Evolutionary conservation across 2,888 invertebrate species (phyloP).

Genomic region (Dasypolia templi): DNA sequence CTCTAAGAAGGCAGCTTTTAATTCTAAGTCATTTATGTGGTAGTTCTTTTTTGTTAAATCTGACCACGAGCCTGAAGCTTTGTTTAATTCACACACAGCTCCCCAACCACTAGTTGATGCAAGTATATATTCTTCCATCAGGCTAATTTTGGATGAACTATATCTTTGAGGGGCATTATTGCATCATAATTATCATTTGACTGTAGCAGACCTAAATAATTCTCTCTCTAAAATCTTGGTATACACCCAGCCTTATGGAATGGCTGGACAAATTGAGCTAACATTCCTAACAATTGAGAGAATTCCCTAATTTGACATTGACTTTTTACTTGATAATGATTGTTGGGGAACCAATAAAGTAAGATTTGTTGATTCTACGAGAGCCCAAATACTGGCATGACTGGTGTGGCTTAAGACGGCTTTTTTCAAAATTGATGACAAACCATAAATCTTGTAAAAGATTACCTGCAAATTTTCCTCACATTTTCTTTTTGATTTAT

Average conservation of each 20-base stretch:
- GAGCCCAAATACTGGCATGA: constrained; percentile 2
- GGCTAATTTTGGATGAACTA: neutral
- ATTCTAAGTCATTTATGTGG: constrained; percentile 9
- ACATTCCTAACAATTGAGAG: constrained; percentile 3
- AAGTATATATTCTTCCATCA: neutral
- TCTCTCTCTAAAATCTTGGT: constrained; percentile 4
- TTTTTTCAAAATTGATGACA: neutral
- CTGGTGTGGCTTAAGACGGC: neutral
- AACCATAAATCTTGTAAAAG: constrained; percentile 1
- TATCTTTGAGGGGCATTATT: constrained; percentile 1
- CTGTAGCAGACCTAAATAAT: neutral
- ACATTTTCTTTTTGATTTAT: constrained; percentile 4
- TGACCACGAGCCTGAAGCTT: constrained; percentile 8
- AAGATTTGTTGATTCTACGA: neutral
- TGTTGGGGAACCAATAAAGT: neutral
- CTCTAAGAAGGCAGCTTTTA: constrained; percentile 7
- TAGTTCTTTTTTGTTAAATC: neutral
- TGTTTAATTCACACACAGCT: neutral
- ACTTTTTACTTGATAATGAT: neutral
- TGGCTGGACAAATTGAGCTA: constrained; percentile 8
- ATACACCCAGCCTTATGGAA: constrained; percentile 7
- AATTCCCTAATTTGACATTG: constrained; percentile 10
- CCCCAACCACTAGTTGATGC: constrained; percentile 7
- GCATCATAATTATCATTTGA: constrained; percentile 5
- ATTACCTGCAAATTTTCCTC: neutral